Conservation (phyloP, 2,113 vertebrate genomes). For the Smithornis capensis region DNA sequence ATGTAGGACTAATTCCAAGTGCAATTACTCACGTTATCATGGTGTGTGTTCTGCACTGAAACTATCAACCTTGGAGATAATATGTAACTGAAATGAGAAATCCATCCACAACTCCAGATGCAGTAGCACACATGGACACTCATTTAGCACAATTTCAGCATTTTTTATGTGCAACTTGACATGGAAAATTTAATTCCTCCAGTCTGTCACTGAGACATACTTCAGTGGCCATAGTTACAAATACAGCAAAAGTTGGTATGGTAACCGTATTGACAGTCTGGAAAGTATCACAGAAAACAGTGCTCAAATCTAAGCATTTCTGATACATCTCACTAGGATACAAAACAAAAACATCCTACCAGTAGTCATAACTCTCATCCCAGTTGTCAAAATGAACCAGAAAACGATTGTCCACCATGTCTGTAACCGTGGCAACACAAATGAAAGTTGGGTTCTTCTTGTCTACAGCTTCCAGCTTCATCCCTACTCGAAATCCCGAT, state of each 20-base stretch:
- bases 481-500: slow-evolving; percentile 85
- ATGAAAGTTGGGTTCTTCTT: slow-evolving; percentile 87
- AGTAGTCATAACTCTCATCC: slow-evolving; percentile 89
- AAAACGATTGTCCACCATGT: slow-evolving; percentile 89
- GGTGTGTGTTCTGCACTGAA: neutral
- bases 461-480: slow-evolving; percentile 88
- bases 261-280: neutral
- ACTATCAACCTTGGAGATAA: neutral
- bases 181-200: neutral
- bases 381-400: slow-evolving; percentile 90
- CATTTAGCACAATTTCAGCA: neutral
- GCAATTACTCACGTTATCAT: neutral
- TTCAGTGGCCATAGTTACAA: neutral
- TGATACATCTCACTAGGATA: neutral
- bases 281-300: neutral
- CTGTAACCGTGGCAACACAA: slow-evolving; percentile 86
- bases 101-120: neutral
- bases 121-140: neutral
- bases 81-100: neutral
- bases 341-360: slow-evolving; percentile 72
- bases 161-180: neutral
- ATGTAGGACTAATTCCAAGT: neutral
- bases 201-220: neutral
- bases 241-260: neutral
- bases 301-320: neutral